Percentiles rank a stretch among this genome's conserved stretches.
These are phyloP conservation scores for Pocota personata DNA, from an alignment of 2,888 invertebrate species.

Conservation along the genomic window DNA sequence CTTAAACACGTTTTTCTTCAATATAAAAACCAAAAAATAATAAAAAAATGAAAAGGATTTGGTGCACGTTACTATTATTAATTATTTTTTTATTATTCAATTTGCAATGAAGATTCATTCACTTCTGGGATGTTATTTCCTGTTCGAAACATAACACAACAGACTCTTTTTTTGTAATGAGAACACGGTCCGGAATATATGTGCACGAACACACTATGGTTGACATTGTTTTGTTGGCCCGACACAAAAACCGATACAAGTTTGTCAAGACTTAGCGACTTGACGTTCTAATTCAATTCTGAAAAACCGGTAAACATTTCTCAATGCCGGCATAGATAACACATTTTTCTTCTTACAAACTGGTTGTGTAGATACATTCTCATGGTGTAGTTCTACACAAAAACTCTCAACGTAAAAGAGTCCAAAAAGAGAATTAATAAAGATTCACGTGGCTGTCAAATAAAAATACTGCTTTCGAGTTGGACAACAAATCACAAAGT, in stretches of 20 bases:
- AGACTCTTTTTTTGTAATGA: background rate
- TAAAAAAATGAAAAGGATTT: background rate
- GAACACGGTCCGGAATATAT: constrained; percentile 8
- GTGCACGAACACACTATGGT: background rate
- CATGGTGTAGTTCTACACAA: background rate
- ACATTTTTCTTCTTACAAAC: constrained; percentile 8
- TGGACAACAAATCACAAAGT: background rate
- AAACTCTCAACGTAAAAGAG: background rate
- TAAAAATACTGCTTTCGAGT: background rate
- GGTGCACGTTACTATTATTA: background rate
- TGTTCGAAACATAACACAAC: background rate
- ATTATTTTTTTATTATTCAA: background rate
- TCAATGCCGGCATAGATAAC: constrained; percentile 19
- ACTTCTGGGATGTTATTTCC: background rate
- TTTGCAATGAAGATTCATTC: background rate
- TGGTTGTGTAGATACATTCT: background rate
- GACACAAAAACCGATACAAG: constrained; percentile 35
- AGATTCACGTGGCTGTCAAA: constrained; percentile 23
- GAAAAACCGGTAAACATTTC: constrained; percentile 49
- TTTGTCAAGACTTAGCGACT: constrained; percentile 31
- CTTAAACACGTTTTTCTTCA: constrained; percentile 1
- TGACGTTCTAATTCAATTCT: constrained; percentile 51
- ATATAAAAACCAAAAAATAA: background rate
- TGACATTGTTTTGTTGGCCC: constrained; percentile 26
- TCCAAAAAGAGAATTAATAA: background rate